A percentile compares a stretch with the other conserved stretches of the same genome.
These are phyloP conservation scores for Vannuccia rotundouncinata DNA, from an alignment of 2,888 invertebrate species.

Conservation along the genomic window DNA sequence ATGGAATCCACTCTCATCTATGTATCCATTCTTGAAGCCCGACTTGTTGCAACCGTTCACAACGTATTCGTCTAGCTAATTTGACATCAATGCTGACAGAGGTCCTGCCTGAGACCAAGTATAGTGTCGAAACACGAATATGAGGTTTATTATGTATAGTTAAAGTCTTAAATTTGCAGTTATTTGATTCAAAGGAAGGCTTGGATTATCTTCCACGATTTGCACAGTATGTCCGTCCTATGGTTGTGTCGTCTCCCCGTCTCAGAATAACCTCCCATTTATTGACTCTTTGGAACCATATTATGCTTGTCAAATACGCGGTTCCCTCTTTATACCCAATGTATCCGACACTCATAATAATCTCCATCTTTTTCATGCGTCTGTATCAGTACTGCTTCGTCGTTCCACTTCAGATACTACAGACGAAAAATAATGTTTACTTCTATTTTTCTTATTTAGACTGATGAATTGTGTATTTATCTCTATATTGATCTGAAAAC, in stretches of 20 bases:
- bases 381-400: background rate
- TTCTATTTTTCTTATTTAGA: background rate
- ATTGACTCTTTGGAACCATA: background rate
- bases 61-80: background rate
- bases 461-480: background rate
- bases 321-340: background rate
- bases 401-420: background rate
- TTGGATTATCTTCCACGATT: background rate
- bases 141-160: background rate
- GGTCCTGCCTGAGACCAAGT: background rate
- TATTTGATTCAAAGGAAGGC: background rate
- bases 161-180: background rate
- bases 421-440: background rate
- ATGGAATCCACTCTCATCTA: too few relatives aligned
- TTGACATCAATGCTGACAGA: background rate
- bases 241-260: background rate
- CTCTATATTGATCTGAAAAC: background rate
- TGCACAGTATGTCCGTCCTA: background rate
- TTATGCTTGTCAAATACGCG: background rate
- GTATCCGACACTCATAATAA: background rate
- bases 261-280: background rate
- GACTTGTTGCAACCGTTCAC: background rate
- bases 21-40: background rate
- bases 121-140: background rate
- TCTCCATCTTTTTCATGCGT: background rate